These are phyloP conservation scores for Batillaria attramentaria DNA, from an alignment of 1,140 invertebrate species.

Conservation along the genomic window DNA sequence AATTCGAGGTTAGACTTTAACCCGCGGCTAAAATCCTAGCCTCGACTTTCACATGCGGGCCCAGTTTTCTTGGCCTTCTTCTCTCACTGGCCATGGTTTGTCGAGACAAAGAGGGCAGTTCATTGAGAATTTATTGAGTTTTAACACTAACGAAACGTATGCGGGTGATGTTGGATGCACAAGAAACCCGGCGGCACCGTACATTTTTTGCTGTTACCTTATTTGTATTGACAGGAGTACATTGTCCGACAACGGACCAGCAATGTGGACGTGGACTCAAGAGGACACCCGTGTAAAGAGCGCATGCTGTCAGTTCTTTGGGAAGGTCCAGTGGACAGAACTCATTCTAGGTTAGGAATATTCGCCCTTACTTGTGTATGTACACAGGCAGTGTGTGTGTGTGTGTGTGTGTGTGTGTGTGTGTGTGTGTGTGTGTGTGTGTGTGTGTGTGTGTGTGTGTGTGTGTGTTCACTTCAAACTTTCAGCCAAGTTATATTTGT, in stretches of 20 bases:
- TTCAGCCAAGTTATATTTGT: not conserved
- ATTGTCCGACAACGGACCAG: slow-evolving; percentile 43
- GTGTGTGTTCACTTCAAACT: not conserved
- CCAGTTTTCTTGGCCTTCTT: no score
- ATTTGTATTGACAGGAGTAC: slow-evolving; percentile 39
- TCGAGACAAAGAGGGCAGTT: not conserved
- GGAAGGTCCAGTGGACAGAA: slow-evolving; percentile 23
- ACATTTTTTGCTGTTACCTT: not conserved
- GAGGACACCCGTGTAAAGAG: slow-evolving; percentile 51
- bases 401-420: not conserved
- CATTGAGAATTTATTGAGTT: not conserved
- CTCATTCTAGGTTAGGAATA: not conserved
- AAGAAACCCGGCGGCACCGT: not conserved
- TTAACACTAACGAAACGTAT: not conserved
- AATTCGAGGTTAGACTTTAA: no score
- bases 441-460: not conserved
- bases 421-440: slow-evolving; percentile 4
- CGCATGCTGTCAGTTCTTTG: slow-evolving; percentile 51
- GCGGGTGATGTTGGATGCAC: not conserved
- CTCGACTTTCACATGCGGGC: no score
- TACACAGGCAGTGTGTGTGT: not conserved
- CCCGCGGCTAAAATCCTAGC: no score
- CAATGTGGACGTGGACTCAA: slow-evolving; percentile 52
- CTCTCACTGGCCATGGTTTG: no score
- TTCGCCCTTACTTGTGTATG: not conserved